phyloP scores from a whole-genome alignment of 2,113 vertebrate genomes.

The Calonectris borealis region DNA sequence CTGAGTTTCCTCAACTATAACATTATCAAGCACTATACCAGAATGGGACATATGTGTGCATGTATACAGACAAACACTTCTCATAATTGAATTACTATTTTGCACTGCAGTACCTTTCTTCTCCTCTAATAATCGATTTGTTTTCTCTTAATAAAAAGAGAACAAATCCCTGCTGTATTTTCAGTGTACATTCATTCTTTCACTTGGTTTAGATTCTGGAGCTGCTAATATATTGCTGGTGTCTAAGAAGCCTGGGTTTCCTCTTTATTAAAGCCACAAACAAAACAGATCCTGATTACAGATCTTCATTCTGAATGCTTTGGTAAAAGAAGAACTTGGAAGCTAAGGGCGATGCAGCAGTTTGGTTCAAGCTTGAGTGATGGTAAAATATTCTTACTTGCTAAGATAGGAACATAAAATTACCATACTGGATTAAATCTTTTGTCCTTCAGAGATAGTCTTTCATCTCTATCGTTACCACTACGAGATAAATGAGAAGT shows the following conservation, averaged over 20 bases:
- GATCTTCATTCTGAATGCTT: background rate
- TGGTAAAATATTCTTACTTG: background rate
- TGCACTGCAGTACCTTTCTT: conserved; percentile 21
- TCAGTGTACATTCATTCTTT: background rate
- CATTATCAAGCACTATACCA: background rate
- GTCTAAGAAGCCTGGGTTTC: background rate
- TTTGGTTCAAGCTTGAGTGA: background rate
- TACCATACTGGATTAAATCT: background rate
- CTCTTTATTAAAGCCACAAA: background rate
- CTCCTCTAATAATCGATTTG: background rate
- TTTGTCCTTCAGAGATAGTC: background rate
- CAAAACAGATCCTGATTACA: background rate
- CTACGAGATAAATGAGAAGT: background rate
- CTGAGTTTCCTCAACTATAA: conserved; percentile 40
- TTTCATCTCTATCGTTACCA: background rate
- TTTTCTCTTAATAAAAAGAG: conserved; percentile 22
- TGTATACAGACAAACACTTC: conserved; percentile 21
- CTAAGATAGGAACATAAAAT: background rate
- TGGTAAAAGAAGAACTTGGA: background rate
- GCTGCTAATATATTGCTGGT: background rate
- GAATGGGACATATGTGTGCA: background rate
- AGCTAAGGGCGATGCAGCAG: background rate
- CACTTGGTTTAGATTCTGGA: background rate
- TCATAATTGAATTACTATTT: conserved; percentile 33
- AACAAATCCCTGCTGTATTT: conserved; percentile 4